Percentiles rank a stretch among this genome's conserved stretches.
These are phyloP conservation scores for Semnornis frantzii DNA, from an alignment of 2,113 vertebrate species.

Conservation along the genomic window DNA sequence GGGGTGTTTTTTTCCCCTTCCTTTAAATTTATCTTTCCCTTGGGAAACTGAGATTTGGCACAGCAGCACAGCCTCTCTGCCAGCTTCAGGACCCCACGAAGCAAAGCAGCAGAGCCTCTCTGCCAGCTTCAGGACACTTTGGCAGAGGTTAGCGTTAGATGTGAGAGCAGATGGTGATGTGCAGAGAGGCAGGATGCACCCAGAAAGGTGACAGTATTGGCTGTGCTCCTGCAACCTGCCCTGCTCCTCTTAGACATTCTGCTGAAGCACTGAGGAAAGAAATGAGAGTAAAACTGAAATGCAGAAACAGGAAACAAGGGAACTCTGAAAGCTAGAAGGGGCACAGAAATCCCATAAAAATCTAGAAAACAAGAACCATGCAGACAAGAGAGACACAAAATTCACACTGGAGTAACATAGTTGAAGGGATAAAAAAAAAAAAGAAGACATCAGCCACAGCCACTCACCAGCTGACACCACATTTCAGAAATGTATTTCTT, in stretches of 20 bases:
- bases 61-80: neutral
- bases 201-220: neutral
- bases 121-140: neutral
- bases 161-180: neutral
- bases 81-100: neutral
- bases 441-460: neutral
- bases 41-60: neutral
- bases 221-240: neutral
- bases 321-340: neutral
- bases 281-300: neutral
- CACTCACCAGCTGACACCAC: neutral
- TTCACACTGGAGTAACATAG: neutral
- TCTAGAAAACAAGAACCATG: neutral
- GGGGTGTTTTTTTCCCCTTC: neutral
- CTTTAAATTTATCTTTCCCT: neutral
- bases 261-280: neutral
- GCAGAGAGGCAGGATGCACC: no score
- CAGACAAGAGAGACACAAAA: neutral
- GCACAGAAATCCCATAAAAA: neutral
- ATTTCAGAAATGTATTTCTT: neutral
- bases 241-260: accelerated
- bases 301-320: neutral
- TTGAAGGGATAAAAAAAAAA: accelerated
- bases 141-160: neutral
- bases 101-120: neutral